Percentiles rank a stretch among this genome's conserved stretches.
Evolutionary conservation across 2,113 vertebrate genomes (phyloP).

Genomic region (Accipiter cooperii): DNA sequence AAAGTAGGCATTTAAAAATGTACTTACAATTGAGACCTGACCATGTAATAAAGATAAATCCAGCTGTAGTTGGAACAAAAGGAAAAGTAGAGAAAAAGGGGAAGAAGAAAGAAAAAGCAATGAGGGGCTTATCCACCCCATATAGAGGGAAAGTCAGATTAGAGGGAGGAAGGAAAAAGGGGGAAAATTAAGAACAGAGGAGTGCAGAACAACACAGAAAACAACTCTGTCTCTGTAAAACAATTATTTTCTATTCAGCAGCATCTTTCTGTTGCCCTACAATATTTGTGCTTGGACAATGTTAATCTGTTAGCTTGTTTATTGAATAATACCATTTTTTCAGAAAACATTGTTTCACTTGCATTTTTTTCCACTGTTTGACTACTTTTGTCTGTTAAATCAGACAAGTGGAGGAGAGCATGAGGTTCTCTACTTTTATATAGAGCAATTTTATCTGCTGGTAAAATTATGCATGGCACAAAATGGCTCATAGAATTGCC

Average conservation of each 20-base stretch:
- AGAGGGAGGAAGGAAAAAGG: background rate
- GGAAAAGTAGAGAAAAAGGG: background rate
- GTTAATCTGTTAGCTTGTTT: background rate
- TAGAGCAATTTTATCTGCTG: background rate
- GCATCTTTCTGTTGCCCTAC: background rate
- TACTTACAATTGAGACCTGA: background rate
- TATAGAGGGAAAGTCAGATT: background rate
- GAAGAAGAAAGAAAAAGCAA: background rate
- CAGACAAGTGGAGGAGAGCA: rapidly evolving
- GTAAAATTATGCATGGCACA: background rate
- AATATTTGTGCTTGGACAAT: background rate
- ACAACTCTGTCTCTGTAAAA: background rate
- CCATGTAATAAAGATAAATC: background rate
- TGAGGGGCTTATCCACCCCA: background rate
- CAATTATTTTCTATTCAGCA: background rate
- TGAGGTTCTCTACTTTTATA: background rate
- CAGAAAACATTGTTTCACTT: background rate
- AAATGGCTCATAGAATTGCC: background rate
- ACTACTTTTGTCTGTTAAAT: background rate
- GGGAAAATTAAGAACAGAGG: background rate
- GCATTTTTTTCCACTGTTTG: background rate
- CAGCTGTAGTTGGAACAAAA: background rate
- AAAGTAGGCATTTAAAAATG: background rate
- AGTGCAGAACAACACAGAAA: background rate
- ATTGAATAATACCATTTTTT: background rate